Base-by-base conservation (phyloP, 2,113 vertebrate species). In the Rhagologus leucostigma region DNA sequence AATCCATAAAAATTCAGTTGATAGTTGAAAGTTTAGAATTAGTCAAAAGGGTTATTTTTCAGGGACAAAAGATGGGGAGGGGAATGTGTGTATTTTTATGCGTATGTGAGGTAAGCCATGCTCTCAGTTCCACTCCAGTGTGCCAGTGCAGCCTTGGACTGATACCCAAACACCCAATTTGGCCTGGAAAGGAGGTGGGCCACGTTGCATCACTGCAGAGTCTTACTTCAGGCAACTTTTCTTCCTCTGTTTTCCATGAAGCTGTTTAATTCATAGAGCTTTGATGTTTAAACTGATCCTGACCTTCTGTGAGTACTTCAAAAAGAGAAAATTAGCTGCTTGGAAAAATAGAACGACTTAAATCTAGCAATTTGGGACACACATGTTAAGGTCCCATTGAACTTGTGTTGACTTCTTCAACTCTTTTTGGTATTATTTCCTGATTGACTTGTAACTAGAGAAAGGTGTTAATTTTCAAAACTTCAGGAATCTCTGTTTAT, bases 241-340 rank as follows among this genome's bases (percentile, higher is more conserved):
- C 95, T 97, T 95, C 93, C 77, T 98, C 96, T 97, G 89, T 97
- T 98, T 97, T 97, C 82, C 95, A 95, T 98, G 98, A 98, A 98
- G 97, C 97, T 98, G 94, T 97, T 99, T 98, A 98, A 98, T 98
- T 98, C 97, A 90, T 98, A 96, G 95, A 95, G 96, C 98, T 99
- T 99, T 99, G 98, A 99, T 98, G 98, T 98, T 98, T 98, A 98
- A 98, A 98, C 98, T 97, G 96, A 96, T 97, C 96, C 90, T 98
- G 98, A 98, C 98, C 98, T 98, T 96, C 95, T 94, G 83, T 77
- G 93, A 97, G 84, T 68, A 97, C 98, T 98, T 98, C 98, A 98
- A 98, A 97, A 99, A 98, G 91, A 95, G 96, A 97, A 98, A 98
- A 98, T 98, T 98, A 98, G 98, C 97, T 98, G 98, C 97, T 97